Conservation (phyloP, 92 coral and sea anemone species). For the Parazoanthus atlanticus region DNA sequence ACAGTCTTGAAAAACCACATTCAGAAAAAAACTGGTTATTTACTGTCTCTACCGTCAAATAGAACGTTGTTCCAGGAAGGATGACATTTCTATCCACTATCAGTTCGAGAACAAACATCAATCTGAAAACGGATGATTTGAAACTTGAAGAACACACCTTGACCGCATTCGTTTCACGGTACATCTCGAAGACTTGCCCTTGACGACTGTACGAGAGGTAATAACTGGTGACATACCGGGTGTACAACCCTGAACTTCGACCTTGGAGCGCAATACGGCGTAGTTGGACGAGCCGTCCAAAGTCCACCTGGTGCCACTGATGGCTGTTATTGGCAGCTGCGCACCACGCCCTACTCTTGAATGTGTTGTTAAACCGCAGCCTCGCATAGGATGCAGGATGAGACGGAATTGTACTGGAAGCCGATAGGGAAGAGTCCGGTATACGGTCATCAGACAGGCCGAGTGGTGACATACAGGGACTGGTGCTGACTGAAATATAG, state of each 20-base stretch:
- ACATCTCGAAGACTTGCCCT: not conserved
- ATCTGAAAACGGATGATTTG: too few species aligned
- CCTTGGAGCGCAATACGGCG: conserved; percentile 1
- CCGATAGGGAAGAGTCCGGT: not conserved
- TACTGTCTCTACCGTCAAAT: too few species aligned
- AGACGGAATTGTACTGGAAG: not conserved
- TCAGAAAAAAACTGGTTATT: too few species aligned
- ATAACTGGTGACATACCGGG: not conserved
- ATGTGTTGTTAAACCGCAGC: not conserved
- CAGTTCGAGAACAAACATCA: too few species aligned
- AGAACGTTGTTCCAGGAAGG: too few species aligned
- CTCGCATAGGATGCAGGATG: not conserved
- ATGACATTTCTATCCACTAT: too few species aligned
- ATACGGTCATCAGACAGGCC: conserved; percentile 9
- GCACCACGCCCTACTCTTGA: not conserved
- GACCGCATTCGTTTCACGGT: not conserved
- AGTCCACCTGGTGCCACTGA: conserved; percentile 33
- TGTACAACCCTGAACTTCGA: not conserved
- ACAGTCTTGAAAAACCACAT: too few species aligned
- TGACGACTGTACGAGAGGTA: not conserved
- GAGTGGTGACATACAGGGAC: not conserved
- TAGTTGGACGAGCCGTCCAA: not conserved
- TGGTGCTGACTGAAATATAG: not conserved
- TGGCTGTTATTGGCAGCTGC: not conserved
- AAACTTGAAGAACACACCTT: not conserved